A percentile compares a stretch with the other conserved stretches of the same genome.
phyloP scores from a whole-genome alignment of 2,888 invertebrate genomes.

The Deilephila porcellus region DNA sequence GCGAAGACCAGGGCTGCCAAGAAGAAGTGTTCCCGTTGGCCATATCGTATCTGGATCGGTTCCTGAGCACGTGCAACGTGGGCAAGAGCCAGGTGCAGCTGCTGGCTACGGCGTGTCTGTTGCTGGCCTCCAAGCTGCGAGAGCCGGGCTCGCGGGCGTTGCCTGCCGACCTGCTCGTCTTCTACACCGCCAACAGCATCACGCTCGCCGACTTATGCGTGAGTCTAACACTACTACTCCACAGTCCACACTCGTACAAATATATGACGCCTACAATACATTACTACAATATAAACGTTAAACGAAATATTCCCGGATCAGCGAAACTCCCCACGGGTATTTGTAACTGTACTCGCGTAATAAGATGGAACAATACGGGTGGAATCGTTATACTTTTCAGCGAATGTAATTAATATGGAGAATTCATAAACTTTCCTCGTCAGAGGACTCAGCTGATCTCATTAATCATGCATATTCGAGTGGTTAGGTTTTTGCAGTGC shows the following conservation, averaged over 20 bases:
- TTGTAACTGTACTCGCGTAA: neutral
- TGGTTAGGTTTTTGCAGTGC: constrained; percentile 55
- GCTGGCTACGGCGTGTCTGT: constrained; percentile 95
- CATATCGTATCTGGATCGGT: constrained; percentile 96
- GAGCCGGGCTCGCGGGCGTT: constrained; percentile 91
- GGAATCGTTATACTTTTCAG: neutral
- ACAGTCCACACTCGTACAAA: too few species aligned
- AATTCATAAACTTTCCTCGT: constrained; percentile 63
- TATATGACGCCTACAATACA: too few species aligned
- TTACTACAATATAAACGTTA: too few species aligned
- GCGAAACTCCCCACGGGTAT: too few species aligned
- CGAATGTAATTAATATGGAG: neutral
- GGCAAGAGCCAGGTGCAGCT: constrained; percentile 95
- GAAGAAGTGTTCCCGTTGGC: constrained; percentile 97
- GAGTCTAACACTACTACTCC: constrained; percentile 77
- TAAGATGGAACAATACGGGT: neutral
- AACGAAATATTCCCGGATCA: too few species aligned
- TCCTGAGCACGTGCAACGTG: constrained; percentile 93
- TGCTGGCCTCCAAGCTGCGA: constrained; percentile 96
- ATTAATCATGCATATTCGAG: constrained; percentile 65
- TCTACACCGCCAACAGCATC: constrained; percentile 97
- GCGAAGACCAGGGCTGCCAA: constrained; percentile 96
- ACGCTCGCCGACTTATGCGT: constrained; percentile 94
- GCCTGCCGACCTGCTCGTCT: constrained; percentile 92
- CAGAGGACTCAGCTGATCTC: constrained; percentile 71